phyloP scores from a whole-genome alignment of 2,113 vertebrate species.

The Menidia beryllina region DNA sequence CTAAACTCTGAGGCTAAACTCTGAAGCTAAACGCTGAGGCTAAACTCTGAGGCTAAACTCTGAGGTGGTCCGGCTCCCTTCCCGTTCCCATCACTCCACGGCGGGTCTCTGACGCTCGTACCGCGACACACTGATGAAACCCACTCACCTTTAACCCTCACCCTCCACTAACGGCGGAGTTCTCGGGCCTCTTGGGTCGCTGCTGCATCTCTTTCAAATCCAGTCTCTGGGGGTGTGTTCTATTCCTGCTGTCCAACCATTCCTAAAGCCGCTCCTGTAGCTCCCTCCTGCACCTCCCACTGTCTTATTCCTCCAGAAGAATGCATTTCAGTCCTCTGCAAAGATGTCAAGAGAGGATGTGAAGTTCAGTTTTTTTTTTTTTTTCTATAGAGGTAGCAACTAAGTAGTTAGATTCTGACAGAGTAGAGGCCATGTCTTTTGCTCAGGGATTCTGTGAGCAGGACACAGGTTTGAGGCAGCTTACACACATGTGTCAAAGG shows the following conservation, averaged over 20 bases:
- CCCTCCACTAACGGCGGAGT: constrained; percentile 13
- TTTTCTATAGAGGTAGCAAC: no score
- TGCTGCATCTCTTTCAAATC: background rate
- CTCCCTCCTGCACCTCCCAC: constrained; percentile 7
- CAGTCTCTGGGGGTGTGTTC: constrained; percentile 2
- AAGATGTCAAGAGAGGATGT: no score
- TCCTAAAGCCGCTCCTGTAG: constrained; percentile 22
- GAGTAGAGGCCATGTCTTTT: background rate
- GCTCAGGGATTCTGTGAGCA: no score
- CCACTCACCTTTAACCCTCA: constrained; percentile 44
- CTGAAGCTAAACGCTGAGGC: no score
- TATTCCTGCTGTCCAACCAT: constrained; percentile 21
- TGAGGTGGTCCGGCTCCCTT: background rate
- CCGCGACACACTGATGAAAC: constrained; percentile 17
- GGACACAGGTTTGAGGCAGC: no score
- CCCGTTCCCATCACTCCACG: constrained; percentile 3
- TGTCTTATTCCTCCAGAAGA: background rate
- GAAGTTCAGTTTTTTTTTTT: no score
- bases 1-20: background rate
- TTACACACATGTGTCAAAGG: no score
- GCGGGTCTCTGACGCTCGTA: constrained; percentile 21
- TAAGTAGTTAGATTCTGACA: no score
- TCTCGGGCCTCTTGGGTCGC: constrained; percentile 9
- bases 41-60: background rate
- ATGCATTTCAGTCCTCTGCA: background rate